These are phyloP conservation scores for Istiophorus platypterus DNA, from an alignment of 2,113 vertebrate genomes.

Conservation along the genomic window DNA sequence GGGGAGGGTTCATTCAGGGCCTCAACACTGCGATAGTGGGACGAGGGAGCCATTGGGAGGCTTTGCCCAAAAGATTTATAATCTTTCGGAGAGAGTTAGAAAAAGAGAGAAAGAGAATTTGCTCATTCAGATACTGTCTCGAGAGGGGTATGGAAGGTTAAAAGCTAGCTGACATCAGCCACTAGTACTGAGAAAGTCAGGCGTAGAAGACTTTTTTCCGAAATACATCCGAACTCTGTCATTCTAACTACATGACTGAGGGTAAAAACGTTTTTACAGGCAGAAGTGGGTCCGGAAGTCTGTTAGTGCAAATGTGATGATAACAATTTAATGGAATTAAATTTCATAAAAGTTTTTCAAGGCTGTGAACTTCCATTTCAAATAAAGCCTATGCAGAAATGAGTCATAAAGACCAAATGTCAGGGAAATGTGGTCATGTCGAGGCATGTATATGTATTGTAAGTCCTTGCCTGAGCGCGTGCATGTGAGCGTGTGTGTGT, in stretches of 20 bases:
- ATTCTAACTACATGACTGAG: slow-evolving; percentile 24
- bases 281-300: slow-evolving; percentile 49
- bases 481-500: slow-evolving; percentile 7
- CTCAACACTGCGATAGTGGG: slow-evolving; percentile 47
- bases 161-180: slow-evolving; percentile 45
- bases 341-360: slow-evolving; percentile 57
- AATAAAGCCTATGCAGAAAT: slow-evolving; percentile 49
- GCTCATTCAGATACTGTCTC: slow-evolving; percentile 55
- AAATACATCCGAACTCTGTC: slow-evolving; percentile 22
- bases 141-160: slow-evolving; percentile 33
- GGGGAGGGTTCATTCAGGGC: slow-evolving; percentile 55
- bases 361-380: slow-evolving; percentile 33
- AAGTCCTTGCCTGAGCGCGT: slow-evolving; percentile 18
- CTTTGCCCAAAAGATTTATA: slow-evolving; percentile 56
- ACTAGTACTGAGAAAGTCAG: slow-evolving; percentile 14
- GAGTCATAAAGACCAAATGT: slow-evolving; percentile 69
- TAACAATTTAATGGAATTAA: slow-evolving; percentile 48
- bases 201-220: background rate
- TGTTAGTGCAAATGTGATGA: slow-evolving; percentile 32
- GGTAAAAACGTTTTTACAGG: slow-evolving; percentile 39
- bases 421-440: slow-evolving; percentile 33
- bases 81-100: slow-evolving; percentile 65
- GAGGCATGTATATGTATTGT: slow-evolving; percentile 40
- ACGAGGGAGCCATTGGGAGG: slow-evolving; percentile 57
- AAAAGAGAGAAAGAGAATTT: slow-evolving; percentile 39